These are phyloP conservation scores for Hypsibius dujardini DNA, from an alignment of 1,140 invertebrate genomes.

Conservation along the genomic window DNA sequence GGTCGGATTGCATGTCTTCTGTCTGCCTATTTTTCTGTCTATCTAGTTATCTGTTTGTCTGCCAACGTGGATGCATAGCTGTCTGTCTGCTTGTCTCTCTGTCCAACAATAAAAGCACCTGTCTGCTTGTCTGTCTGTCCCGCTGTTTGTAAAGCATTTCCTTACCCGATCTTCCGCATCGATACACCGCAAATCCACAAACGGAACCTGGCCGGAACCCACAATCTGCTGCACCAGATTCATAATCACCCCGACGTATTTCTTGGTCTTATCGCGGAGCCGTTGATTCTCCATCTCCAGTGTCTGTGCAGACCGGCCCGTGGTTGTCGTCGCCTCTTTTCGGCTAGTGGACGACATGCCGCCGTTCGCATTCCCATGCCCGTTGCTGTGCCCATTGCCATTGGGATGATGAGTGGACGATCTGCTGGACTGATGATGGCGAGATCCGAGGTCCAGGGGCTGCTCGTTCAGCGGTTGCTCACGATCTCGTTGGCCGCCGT, in stretches of 20 bases:
- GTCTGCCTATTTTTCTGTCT: too few relatives aligned
- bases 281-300: background rate
- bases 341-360: background rate
- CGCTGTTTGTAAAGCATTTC: too few relatives aligned
- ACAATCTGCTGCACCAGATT: background rate
- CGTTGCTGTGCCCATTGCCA: too few relatives aligned
- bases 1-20: too few relatives aligned
- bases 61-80: too few relatives aligned
- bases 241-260: conserved; percentile 14
- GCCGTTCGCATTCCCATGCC: background rate
- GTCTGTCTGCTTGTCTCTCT: too few relatives aligned
- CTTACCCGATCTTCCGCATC: conserved; percentile 11
- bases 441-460: too few relatives aligned
- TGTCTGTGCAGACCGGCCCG: background rate
- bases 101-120: too few relatives aligned
- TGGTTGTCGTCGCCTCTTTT: background rate
- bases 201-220: background rate
- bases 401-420: too few relatives aligned
- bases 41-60: too few relatives aligned
- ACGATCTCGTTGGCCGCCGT: background rate
- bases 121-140: too few relatives aligned
- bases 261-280: conserved; percentile 7
- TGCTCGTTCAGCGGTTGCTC: background rate
- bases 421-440: too few relatives aligned
- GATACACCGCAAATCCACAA: conserved; percentile 2